These are phyloP conservation scores for zebrafish (Danio rerio) DNA, from an alignment of 2,113 vertebrate species.

Conservation along the genomic window DNA sequence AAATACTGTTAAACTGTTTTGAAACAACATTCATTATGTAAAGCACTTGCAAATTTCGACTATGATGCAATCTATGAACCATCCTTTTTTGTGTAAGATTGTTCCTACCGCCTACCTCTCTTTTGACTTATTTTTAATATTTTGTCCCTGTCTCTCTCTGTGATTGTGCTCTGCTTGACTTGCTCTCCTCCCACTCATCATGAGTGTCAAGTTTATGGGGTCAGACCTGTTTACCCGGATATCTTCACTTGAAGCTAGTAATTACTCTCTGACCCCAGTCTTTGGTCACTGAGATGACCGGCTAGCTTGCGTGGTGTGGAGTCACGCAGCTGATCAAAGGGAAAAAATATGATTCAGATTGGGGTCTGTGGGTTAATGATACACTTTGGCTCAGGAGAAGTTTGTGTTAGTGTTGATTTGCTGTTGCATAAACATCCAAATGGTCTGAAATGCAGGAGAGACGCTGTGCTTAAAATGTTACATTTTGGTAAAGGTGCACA, in stretches of 20 bases:
- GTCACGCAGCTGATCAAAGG: conserved; percentile 44
- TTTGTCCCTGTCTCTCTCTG: background rate
- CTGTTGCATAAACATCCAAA: conserved; percentile 2
- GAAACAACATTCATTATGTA: no score
- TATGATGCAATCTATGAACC: background rate
- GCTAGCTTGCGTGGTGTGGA: conserved; percentile 33
- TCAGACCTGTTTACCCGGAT: background rate
- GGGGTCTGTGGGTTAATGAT: conserved; percentile 55
- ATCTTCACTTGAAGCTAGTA: conserved; percentile 38
- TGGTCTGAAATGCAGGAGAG: background rate
- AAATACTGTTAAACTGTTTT: no score
- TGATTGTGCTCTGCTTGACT: conserved; percentile 12
- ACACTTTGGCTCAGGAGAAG: conserved; percentile 13
- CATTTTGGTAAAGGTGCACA: no score
- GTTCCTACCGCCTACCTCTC: background rate
- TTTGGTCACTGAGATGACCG: conserved; percentile 43
- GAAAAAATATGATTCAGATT: conserved; percentile 47
- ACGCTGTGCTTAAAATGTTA: background rate
- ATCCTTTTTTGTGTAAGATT: background rate
- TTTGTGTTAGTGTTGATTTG: conserved; percentile 28
- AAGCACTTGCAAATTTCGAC: background rate
- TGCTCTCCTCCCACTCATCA: conserved; percentile 42
- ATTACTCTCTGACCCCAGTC: conserved; percentile 53
- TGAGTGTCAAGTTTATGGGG: conserved; percentile 8
- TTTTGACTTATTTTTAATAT: background rate